phyloP scores from a whole-genome alignment of 2,113 vertebrate genomes.

The Anseranas semipalmata region DNA sequence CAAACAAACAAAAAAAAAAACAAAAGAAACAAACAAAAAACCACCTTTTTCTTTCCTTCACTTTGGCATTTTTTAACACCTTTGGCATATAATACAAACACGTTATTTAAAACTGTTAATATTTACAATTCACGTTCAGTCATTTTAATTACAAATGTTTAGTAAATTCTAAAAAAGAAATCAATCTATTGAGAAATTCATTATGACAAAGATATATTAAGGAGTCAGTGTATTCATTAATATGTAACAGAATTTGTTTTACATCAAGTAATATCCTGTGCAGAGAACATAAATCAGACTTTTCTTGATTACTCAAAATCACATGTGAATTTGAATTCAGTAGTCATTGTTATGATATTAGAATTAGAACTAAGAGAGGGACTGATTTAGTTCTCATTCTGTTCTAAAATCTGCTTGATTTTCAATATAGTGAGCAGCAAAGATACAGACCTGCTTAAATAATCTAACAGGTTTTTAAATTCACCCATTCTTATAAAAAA shows the following conservation, averaged over 20 bases:
- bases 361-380: background rate
- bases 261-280: background rate
- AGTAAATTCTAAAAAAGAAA: background rate
- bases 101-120: background rate
- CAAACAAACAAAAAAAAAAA: background rate
- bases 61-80: background rate
- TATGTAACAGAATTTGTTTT: conserved; percentile 17
- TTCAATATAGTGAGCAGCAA: background rate
- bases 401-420: background rate
- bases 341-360: background rate
- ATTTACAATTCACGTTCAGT: background rate
- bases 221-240: background rate
- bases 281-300: background rate
- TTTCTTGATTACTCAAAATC: background rate
- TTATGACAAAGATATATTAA: background rate
- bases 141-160: background rate
- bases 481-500: background rate
- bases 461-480: background rate
- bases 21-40: no score
- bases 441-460: background rate
- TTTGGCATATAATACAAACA: background rate
- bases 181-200: background rate
- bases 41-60: background rate
- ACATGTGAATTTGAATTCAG: background rate
- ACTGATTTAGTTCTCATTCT: background rate